Base-by-base conservation (phyloP, 2,888 invertebrate species). In the Scaptomyza reducta region DNA sequence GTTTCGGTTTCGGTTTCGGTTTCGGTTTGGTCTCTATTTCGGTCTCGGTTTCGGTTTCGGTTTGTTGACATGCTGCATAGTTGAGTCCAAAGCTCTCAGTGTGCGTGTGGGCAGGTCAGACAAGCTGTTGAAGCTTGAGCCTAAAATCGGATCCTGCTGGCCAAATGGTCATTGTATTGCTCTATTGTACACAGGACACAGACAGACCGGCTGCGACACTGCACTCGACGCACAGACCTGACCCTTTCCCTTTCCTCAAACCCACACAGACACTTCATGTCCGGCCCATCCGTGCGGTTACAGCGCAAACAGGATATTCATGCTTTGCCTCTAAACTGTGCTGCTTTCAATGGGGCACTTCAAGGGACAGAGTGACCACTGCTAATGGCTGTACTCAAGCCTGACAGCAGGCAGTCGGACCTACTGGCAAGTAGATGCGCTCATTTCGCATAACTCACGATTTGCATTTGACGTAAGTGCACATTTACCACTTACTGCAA, bases 21-120 rank as follows among this genome's bases (percentile, higher is more conserved):
- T 64, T 62, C 42, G 63, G 72, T 63, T 72, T 75, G 59, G 69
- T 54, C 61, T 62, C 35, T 59, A 68, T 65, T 45, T 53, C 31
- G 58, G 31, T n/a, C 41, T 38, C 16, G 44, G 45, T 51, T 66
- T 67, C 16, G 59, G 69, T 54, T 67, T 63, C 40, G 61, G 72
- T 65, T 72, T 75, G 79, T 79, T 79, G 79, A 79, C 78, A 79
- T 70, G 55, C 58, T 47, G 42, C 54, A 42, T 38, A 44, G 54
- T 13, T n/a, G 16, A 42, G 38, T 54, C 33, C 1, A 45, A 45
- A 47, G 42, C 16, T 16, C 31, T 16, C 18, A 33, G 3, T 56
- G n/a, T 29, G 44, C 42, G 38, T 56, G 49, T 41, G 42, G 44
- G 58, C 35, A 44, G n/a, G 25, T 25, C 16, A 29, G 27, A 27